phyloP scores from a whole-genome alignment of 2,888 invertebrate genomes.

The Platycnemis pennipes region DNA sequence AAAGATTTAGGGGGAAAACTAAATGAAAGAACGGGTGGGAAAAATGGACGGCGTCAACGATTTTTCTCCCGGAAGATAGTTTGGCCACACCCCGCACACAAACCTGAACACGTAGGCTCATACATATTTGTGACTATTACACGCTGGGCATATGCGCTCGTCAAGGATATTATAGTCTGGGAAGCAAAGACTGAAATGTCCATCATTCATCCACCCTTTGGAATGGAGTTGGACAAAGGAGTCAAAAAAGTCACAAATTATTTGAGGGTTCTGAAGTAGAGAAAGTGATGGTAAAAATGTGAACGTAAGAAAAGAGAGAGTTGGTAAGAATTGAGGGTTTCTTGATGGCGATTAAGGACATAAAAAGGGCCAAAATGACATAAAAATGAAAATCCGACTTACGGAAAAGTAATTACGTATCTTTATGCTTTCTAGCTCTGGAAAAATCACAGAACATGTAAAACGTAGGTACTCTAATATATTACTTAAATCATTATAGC shows the following conservation, averaged over 20 bases:
- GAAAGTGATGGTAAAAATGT: not conserved
- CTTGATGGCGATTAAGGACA: not conserved
- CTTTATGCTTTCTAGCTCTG: not conserved
- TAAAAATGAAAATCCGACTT: not conserved
- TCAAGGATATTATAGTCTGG: not conserved
- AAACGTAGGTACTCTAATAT: no score
- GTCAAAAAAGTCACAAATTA: not conserved
- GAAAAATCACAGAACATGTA: not conserved
- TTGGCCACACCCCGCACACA: not conserved
- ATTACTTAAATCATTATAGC: no score
- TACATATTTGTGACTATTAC: not conserved
- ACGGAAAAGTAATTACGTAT: not conserved
- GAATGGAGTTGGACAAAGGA: not conserved
- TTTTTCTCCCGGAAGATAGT: not conserved
- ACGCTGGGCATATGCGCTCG: not conserved
- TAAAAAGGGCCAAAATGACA: not conserved
- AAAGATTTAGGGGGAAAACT: not conserved
- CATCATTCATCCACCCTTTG: not conserved
- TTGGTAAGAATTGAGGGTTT: not conserved
- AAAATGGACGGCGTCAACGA: not conserved
- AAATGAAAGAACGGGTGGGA: not conserved
- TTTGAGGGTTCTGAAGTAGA: not conserved
- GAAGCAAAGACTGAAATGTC: not conserved
- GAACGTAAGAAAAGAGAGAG: not conserved
- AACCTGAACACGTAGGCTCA: not conserved